Base-by-base conservation (phyloP, 2,113 vertebrate species). In the Craseonycteris thonglongyai region DNA sequence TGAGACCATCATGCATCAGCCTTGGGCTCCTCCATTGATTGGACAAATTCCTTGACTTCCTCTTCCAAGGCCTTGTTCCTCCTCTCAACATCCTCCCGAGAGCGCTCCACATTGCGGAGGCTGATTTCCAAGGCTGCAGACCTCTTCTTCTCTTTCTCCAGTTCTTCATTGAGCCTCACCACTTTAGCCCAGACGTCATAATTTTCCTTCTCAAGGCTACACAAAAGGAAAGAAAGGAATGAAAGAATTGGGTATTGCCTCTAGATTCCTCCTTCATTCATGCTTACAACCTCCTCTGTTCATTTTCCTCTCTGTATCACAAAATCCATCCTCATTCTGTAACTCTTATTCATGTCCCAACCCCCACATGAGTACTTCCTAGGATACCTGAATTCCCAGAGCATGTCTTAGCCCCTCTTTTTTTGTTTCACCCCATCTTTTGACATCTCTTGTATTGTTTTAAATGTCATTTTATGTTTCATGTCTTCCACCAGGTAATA, bases 121-220 rank as follows among this genome's bases (percentile, higher is more conserved):
- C 97, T 98, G 95, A 98, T 97, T 96, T 99, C 98, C 97, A 99
- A 97, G 28, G 98, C 97, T 0, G 96, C 97, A 19, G 93, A 97
- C 30, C 88, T 98, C 87, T 98, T 98, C 93, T 96, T 98, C 95
- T 99, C 99, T 30, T 94, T 97, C 93, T 99, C 98, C 59, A 99
- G 47, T 10, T 98, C 98, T 30, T 98, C 97, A 54, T 95, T 98
- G 66, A 99, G 98, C 96, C 98, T 98, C 1, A 98, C 97, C 66
- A 99, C 98, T 16, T 98, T 98, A 85, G 98, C 98, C 95, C 97
- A 98, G 63, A 99, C 98, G 1, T 99, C 99, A 6, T 98, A 98
- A 96, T 99, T 99, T 92, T 99, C 99, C 95, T 98, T 98, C 90
- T 99, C 98, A 3, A 99, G 98, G 86, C 99, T 99, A 97, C 1